Base-by-base conservation (phyloP, 2,797 vertebrate genomes). In the Columba guinea region DNA sequence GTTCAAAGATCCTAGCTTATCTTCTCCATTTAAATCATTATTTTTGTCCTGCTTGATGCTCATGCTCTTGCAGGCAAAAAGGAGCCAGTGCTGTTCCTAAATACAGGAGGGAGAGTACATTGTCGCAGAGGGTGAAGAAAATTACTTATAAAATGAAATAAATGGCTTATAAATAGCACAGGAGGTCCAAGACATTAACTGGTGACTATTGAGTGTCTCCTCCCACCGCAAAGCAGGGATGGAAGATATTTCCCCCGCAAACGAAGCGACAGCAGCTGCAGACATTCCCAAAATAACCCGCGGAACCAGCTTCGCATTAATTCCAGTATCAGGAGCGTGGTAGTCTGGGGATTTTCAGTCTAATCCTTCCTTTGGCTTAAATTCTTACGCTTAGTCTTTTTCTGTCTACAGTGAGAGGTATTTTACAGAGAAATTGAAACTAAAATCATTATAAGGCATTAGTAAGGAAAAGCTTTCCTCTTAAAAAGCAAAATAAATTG, bases 301-400 rank as follows among this genome's bases (percentile, higher is more conserved):
- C 8, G 3, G 76, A 71, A 88, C 70, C 59, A 77, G 86, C 78
- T 89, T 64, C 78, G 87, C 84, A 68, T 82, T 95, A 94, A 92
- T 74, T 93, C 91, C 93, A 28, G 34, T 53, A 84, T 75, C 87
- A 64, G 34, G 51, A 94, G 83, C 69, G 28, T 3, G 2, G 76
- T 18, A 32, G 78, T 89, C 89, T 56, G 8, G 84, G 84, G 84
- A 94, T 95, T 96, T 95, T 89, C 90, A 95, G 46, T 32, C 84
- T 94, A 95, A 95, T 93, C 92, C 81, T 79, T 93, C 69, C 80
- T 90, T 75, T 87, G 70, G 83, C 83, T 88, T 90, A 75, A 86
- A 93, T 88, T 88, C 83, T 68, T 73, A 8, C 0, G 17, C 80
- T 84, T n/a, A 58, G 73, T 46, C 55, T 93, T 93, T 75, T 86